Evolutionary conservation across 2,113 vertebrate genomes (phyloP), one percentile per base, ranked within the genome.

Genomic region (Cynopterus brachyotis): DNA sequence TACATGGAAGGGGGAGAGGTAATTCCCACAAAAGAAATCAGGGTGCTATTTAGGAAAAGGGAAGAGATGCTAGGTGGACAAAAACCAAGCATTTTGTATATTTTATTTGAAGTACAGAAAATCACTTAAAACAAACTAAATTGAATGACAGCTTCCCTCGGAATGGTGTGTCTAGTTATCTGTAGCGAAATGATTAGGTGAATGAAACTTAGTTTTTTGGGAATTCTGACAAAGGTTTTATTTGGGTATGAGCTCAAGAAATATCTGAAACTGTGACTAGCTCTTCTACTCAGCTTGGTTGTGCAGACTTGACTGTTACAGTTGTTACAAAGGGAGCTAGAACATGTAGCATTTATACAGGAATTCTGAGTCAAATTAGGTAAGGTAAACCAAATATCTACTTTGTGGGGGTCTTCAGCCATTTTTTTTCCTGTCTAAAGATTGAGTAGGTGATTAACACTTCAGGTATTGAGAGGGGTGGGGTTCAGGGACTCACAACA

Each of bases 401-500:
- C 17, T 26, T 66, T 59, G 19, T 62, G 66, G 70, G 17, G 11
- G 17, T 55, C 78, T 96, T 86, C 47, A 69, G 72, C 0, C 16
- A 40, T 79, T 69, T 92, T 67, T 66, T 62, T 87, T 79, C 35
- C 67, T 67, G 55, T 84, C 69, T 53, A 90, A 94, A 91, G 37
- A 69, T 40, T 37, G 53, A 75, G 35, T 35, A 86, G 40, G 40
- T 32, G 37, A n/a, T 75, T 42, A 85, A 16, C 11, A 24, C 7
- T 55, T 89, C 5, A 16, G 83, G 45, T 45, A 16, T 37, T 22
- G 8, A 86, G 75, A 90, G 4, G 59, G 12, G 9, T 57, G 28
- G 24, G 57, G 3, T 5, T 40, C 32, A 20, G 79, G 79, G 66
- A 94, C 72, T 80, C 37, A 42, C 3, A 35, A 0, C 5, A 26